phyloP scores from a whole-genome alignment of 1,140 invertebrate species.

The Drosophila busckii region DNA sequence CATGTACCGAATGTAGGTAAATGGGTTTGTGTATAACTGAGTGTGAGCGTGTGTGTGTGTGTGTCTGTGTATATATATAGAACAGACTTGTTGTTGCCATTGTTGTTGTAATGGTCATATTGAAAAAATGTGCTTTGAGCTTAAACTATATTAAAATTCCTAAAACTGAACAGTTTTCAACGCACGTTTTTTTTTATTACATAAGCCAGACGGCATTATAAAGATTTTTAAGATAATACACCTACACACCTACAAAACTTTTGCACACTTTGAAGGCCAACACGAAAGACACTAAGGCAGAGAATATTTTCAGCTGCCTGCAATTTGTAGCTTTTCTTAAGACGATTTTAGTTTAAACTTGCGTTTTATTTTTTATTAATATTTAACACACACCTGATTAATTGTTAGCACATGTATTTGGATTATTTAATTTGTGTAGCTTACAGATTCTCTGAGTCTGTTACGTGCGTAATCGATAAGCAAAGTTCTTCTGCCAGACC shows the following conservation, averaged over 20 bases:
- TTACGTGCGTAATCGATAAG: constrained; percentile 76
- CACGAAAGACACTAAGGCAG: constrained; percentile 24
- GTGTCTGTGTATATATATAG: constrained; percentile 33
- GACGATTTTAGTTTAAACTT: not conserved
- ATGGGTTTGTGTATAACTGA: constrained; percentile 36
- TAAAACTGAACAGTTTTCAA: too few species aligned
- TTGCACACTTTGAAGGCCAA: constrained; percentile 62
- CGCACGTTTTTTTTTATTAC: too few species aligned
- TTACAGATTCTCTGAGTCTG: constrained; percentile 16
- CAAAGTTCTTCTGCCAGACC: constrained; percentile 57
- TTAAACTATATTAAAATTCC: too few species aligned
- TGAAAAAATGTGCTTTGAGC: not conserved
- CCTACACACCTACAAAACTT: constrained; percentile 32
- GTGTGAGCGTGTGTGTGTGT: constrained; percentile 17
- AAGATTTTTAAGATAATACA: too few species aligned
- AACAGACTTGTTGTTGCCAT: constrained; percentile 68
- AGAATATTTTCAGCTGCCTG: not conserved
- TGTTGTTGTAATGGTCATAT: constrained; percentile 19
- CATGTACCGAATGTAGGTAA: constrained; percentile 67
- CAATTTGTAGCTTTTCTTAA: not conserved
- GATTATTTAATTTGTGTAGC: constrained; percentile 28
- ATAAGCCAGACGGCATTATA: too few species aligned
- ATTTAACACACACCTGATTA: constrained; percentile 44
- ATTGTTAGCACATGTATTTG: constrained; percentile 21
- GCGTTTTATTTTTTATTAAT: not conserved